These are phyloP conservation scores for Sesamia inferens DNA, from an alignment of 2,888 invertebrate species.

Conservation along the genomic window DNA sequence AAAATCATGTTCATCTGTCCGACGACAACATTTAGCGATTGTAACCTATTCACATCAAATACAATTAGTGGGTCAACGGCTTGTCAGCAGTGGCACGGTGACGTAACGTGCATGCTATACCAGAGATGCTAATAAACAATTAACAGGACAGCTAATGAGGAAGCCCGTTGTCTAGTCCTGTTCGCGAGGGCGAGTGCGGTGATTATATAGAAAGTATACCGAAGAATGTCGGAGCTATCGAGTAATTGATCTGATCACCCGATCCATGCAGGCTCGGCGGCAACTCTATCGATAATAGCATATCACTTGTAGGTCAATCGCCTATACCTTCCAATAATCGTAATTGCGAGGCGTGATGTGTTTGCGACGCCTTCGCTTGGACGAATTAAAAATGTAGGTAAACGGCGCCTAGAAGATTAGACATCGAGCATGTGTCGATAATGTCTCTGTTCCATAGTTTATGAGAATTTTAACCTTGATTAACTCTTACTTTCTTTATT, in stretches of 20 bases:
- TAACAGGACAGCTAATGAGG: slow-evolving; percentile 71
- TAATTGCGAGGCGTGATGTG: slow-evolving; percentile 76
- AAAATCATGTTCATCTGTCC: slow-evolving; percentile 68
- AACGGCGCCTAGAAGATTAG: slow-evolving; percentile 45
- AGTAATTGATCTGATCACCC: slow-evolving; percentile 82
- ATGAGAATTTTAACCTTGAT: slow-evolving; percentile 23
- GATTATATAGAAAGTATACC: slow-evolving; percentile 82
- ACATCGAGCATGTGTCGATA: slow-evolving; percentile 33
- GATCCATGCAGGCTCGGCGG: slow-evolving; percentile 75
- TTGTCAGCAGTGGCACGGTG: slow-evolving; percentile 80
- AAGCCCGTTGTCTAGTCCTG: slow-evolving; percentile 57
- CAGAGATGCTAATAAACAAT: slow-evolving; percentile 73
- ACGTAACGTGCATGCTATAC: slow-evolving; percentile 73
- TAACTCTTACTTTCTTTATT: slow-evolving; percentile 34
- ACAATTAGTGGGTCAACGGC: slow-evolving; percentile 85
- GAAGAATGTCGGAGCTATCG: slow-evolving; percentile 77
- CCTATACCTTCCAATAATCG: slow-evolving; percentile 79
- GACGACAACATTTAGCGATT: slow-evolving; percentile 78
- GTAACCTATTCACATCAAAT: slow-evolving; percentile 82
- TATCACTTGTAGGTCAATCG: slow-evolving; percentile 85
- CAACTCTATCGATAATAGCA: slow-evolving; percentile 79
- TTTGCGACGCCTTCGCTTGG: slow-evolving; percentile 64
- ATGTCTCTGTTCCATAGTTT: slow-evolving; percentile 28
- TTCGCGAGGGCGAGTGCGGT: slow-evolving; percentile 44
- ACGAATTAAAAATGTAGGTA: slow-evolving; percentile 64